Base-by-base conservation (phyloP, 1,140 invertebrate genomes). In the Reticulitermes speratus region DNA sequence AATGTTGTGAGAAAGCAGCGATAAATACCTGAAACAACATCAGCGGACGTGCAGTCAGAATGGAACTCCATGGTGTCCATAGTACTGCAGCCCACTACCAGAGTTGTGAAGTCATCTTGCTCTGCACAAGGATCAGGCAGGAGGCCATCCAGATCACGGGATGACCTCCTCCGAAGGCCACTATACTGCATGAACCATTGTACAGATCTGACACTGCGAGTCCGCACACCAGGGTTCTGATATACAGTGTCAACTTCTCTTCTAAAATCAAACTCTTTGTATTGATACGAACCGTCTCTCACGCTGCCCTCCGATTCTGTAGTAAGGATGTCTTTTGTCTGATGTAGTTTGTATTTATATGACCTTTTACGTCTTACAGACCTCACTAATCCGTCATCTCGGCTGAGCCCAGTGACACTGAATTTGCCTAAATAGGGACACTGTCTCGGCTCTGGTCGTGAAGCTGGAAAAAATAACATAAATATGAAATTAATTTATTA, bases 401-500 rank as follows among this genome's bases (percentile, higher is more conserved):
- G 89, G 88, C 91, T 91, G 83, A 92, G 88, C n/a, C 90, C 93
- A 38, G 93, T 93, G 30, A 96, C 93, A 25, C 92, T 92, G 90
- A 95, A 96, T 88, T 95, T 93, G 0, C 95, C 95, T 88, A 94
- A 90, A 88, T 95, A 94, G 0, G 95, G 95, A 90, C 95, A 96
- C 55, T 93, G 92, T 87, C 93, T 91, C 12, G 93, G 93, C 85
- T 93, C 93, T 69, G 94, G 92, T 8, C 93, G 92, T 32, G 94
- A 94, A 16, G 95, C 95, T 96, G 92, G 11, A 93, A 94, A 88
- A 89, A 88, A 89, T 90, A 88, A 44, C 16, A 89, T 88, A 87
- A 89, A 44, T 86, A 85, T 85, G 83, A 85, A 59, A 48, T n/a
- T 32, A 84, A 69, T 44, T 87, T 75, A 19, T 55, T 16, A 55